Evolutionary conservation across 2,113 vertebrate genomes (phyloP), one percentile per base, ranked within the genome.

Genomic region (Planiliza haematocheilus): DNA sequence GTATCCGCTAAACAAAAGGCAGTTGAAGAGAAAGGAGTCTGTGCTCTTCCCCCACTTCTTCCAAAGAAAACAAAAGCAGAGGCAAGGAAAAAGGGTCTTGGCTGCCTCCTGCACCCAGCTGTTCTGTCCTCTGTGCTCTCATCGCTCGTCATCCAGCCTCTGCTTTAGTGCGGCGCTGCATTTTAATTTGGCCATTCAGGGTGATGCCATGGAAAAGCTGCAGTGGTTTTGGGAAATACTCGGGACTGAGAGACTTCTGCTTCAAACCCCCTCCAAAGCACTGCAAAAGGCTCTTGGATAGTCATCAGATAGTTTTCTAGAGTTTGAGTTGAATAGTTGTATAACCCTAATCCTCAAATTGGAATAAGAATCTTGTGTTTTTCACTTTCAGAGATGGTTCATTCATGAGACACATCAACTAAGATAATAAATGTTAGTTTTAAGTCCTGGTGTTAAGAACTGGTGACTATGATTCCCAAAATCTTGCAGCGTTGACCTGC

Each of bases 191-290:
- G 60, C 81, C 71, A 45, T 85, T 64, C 30, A 43, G 61, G 81
- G 69, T 91, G 86, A 94, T 90, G 83, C 77, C 60, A 84, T 88
- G 90, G 87, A 90, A 91, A 89, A 87, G 78, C 81, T 82, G 51
- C 62, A 63, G 83, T 14, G 84, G 84, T 84, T 88, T 83, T 70
- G 70, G 73, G 55, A 90, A 58, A 50, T 49, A 56, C 58, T 82
- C 64, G 61, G 14, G 61, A 80, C 80, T 82, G 74, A 79, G 49
- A 82, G 77, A 53, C 56, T 72, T 58, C 49, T 51, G 71, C 64
- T 57, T 82, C 58, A 82, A 69, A 79, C 64, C 46, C 64, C 46
- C 59, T 45, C 20, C 39, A 46, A 73, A 65, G 48, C 69, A 48
- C 36, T 42, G 21, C 11, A 9, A 21, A 67, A 82, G 45, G n/a